Base-by-base conservation (phyloP, 2,888 invertebrate genomes). In the Athripsodes cinereus region DNA sequence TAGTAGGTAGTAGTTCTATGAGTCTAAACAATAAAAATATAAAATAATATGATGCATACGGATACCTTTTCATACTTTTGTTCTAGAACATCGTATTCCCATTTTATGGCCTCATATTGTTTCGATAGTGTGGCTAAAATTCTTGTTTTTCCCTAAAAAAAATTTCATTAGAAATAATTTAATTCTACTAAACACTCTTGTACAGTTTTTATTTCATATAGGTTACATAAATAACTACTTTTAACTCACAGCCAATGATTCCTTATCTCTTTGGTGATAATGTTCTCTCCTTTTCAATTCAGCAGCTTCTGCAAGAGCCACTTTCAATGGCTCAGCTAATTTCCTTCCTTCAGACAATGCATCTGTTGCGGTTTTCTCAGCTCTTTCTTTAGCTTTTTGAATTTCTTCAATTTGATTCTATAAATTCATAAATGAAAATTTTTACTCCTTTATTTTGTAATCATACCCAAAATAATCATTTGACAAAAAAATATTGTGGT, bases 251-350 rank as follows among this genome's bases (percentile, higher is more conserved):
- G 78, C 78, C 63, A 92, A 76, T 48, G 87, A 86, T 63, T 85
- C 81, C 68, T 91, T 92, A 70, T 94, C 92, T 64, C 92, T 88
- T 61, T 90, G 88, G 66, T 92, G 92, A 71, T 91, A 90, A n/a
- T 84, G 82, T 68, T 93, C 79, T 68, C 90, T 88, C 58, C 88
- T 81, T 64, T 84, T 85, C 61, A 88, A 76, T 60, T 91, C 89
- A 21, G 81, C 80, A 8, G 90, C 83, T 66, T 91, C 87, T 40
- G 82, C 74, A 58, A 85, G 80, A 0, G 90, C 87, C 52, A 81
- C 79, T 67, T 86, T 85, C 18, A 92, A 71, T 0, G 93, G 92
- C 64, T 86, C 85, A 0, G 80, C 76, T 11, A 93, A 75, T 62
- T 82, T 82, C 67, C 87, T 88, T 63, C 91, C 87, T 69, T 93